Base-by-base conservation (phyloP, 2,113 vertebrate species). In the Oriolus oriolus region DNA sequence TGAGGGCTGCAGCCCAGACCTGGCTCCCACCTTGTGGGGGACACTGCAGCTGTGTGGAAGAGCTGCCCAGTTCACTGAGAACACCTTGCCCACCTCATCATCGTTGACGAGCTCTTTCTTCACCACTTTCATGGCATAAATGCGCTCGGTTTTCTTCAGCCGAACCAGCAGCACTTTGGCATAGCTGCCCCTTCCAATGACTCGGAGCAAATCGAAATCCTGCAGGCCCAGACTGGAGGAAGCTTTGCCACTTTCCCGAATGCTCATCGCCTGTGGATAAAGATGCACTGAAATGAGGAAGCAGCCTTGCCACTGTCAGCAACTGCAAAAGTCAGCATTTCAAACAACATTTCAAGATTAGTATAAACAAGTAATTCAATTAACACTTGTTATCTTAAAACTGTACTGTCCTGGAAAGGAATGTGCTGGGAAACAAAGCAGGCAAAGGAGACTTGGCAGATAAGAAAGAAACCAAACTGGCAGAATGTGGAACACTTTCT, bases 61-160 rank as follows among this genome's bases (percentile, higher is more conserved):
- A 93, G 57, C 2, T 79, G 26, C 41, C 30, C 0, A 4, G 2
- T 10, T 16, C 20, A 13, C 10, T 53, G 52, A 28, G 16, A 50
- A 80, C 66, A 42, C 9, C 63, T 42, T 54, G 30, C 97, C 97
- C 92, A 99, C 99, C 99, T 99, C 99, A 61, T 99, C 99, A 47
- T 99, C 99, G 20, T 99, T 99, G 96, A 99, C 99, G 3, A 99
- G 98, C 96, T 99, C 99, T 97, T 99, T 99, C 97, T 99, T 99
- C 96, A 99, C 99, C 87, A 99, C 99, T 93, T 99, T 99, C 99
- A 99, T 99, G 70, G 99, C 99, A 41, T 99, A 99, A 97, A 99
- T 99, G 86, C 99, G 98, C 77, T 99, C 99, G 0, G 99, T 99
- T 97, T 99, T 99, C 97, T 99, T 99, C 90, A 99, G 94, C 31